These are phyloP conservation scores for Rhinoraja longicauda DNA, from an alignment of 2,797 vertebrate species.

Conservation along the genomic window DNA sequence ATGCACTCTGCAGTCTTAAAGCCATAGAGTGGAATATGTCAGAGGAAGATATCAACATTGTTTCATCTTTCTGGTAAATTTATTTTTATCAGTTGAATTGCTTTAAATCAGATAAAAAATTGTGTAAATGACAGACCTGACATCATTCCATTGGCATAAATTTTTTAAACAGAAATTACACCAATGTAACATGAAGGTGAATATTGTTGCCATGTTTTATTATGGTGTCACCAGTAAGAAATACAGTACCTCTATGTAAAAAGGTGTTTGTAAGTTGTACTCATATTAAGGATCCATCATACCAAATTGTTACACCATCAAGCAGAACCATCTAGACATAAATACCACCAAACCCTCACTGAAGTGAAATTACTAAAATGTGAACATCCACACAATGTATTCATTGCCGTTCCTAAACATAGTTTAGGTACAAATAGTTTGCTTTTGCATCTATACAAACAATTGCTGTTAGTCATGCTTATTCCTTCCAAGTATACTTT, in stretches of 20 bases:
- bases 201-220: constrained; percentile 33
- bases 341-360: neutral
- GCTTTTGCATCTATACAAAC: constrained; percentile 9
- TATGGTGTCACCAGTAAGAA: neutral
- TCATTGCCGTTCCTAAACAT: constrained; percentile 28
- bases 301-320: neutral
- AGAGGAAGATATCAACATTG: no score
- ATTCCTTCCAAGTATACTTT: constrained; percentile 82
- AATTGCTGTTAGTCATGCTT: constrained; percentile 53
- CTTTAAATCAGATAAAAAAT: neutral
- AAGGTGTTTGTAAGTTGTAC: neutral
- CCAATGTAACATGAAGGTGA: constrained; percentile 2
- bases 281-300: neutral
- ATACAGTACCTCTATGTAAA: constrained; percentile 14
- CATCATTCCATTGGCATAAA: neutral
- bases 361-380: neutral
- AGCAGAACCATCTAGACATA: neutral
- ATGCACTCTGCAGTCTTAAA: neutral
- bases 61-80: neutral
- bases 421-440: constrained; percentile 10
- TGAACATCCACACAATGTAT: neutral
- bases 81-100: neutral
- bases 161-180: constrained; percentile 19
- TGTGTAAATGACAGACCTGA: neutral
- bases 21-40: neutral